phyloP scores from a whole-genome alignment of 2,797 vertebrate genomes.

The Hemibagrus guttatus region DNA sequence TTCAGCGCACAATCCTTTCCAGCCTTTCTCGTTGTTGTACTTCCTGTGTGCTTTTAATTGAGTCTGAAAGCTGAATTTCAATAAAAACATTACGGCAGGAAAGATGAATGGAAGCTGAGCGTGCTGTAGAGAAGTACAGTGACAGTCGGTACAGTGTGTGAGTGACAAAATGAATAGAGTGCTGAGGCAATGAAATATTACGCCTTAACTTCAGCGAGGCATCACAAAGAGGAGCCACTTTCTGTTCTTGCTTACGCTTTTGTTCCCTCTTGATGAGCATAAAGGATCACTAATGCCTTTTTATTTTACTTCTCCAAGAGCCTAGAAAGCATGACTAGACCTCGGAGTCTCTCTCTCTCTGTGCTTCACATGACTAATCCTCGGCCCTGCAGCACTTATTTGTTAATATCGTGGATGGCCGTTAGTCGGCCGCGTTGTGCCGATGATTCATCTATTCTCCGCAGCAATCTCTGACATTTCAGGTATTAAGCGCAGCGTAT shows the following conservation, averaged over 20 bases:
- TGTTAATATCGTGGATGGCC: constrained; percentile 41
- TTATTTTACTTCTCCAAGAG: constrained; percentile 54
- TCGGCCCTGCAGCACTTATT: constrained; percentile 45
- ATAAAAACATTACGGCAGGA: constrained; percentile 11
- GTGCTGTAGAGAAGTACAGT: neutral
- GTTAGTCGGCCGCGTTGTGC: constrained; percentile 39
- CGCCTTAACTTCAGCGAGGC: neutral
- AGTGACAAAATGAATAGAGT: constrained; percentile 24
- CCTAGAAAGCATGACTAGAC: constrained; percentile 53
- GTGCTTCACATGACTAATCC: constrained; percentile 49
- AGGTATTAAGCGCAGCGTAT: constrained; percentile 45
- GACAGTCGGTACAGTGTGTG: neutral
- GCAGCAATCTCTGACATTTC: constrained; percentile 41
- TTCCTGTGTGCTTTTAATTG: constrained; percentile 7
- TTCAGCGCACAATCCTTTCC: neutral
- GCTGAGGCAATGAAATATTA: neutral
- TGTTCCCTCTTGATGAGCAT: constrained; percentile 40
- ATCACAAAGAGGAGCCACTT: constrained; percentile 1
- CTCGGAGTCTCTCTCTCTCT: constrained; percentile 40
- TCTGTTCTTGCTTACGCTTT: constrained; percentile 23
- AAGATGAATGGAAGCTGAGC: constrained; percentile 7
- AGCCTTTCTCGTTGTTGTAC: neutral
- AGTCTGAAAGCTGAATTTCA: constrained; percentile 3
- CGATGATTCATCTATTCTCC: constrained; percentile 46
- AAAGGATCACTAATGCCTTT: constrained; percentile 55